Percentiles rank a stretch among this genome's conserved stretches.
These are phyloP conservation scores for Eucidaris tribuloides DNA, from an alignment of 35 echinoderm and acorn worm genomes.

Conservation along the genomic window DNA sequence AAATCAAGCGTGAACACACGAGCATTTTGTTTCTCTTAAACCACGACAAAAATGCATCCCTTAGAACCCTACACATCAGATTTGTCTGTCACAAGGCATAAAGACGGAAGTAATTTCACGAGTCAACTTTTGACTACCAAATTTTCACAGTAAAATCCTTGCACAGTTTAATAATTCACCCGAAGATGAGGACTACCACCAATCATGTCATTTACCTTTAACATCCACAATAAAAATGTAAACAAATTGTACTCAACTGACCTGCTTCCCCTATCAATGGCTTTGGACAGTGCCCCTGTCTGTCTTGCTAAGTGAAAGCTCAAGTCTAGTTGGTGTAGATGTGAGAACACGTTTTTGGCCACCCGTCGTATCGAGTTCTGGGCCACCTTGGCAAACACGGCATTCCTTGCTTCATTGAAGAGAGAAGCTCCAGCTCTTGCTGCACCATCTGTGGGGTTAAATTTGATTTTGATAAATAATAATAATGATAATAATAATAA, in stretches of 20 bases:
- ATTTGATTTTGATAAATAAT: neutral
- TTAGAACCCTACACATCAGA: too few relatives aligned
- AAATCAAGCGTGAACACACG: too few relatives aligned
- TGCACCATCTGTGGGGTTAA: constrained; percentile 70
- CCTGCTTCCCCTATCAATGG: constrained; percentile 96
- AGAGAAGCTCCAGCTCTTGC: constrained; percentile 84
- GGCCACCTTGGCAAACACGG: constrained; percentile 89
- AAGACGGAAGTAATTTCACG: too few relatives aligned
- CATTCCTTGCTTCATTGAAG: constrained; percentile 89
- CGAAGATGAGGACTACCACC: too few relatives aligned
- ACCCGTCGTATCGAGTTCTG: constrained; percentile 86
- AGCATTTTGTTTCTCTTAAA: too few relatives aligned
- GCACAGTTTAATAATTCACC: too few relatives aligned
- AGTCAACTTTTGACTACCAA: too few relatives aligned
- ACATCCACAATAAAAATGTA: too few relatives aligned
- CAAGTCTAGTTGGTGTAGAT: constrained; percentile 84
- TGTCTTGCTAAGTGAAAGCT: constrained; percentile 82
- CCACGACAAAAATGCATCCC: too few relatives aligned
- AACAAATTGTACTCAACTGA: constrained; percentile 21
- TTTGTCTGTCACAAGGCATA: too few relatives aligned
- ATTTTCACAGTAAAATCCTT: too few relatives aligned
- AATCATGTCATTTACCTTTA: too few relatives aligned
- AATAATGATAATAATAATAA: neutral
- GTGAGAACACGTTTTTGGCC: constrained; percentile 81
- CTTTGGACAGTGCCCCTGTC: constrained; percentile 92